Evolutionary conservation across 1,140 invertebrate species (phyloP), one percentile per base, ranked within the genome.

Genomic region (Zaprionus nigranus): DNA sequence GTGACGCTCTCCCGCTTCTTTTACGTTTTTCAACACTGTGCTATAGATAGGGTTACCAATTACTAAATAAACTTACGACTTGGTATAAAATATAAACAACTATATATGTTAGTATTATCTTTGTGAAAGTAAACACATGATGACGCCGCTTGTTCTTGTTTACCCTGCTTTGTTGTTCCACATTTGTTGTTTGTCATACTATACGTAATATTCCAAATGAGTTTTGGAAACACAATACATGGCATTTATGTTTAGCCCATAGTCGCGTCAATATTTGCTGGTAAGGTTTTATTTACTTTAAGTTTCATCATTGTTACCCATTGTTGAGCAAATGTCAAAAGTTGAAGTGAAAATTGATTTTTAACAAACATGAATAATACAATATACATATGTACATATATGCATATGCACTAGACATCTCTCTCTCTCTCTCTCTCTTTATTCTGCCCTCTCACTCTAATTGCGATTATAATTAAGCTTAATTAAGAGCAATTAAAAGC

Each of bases 401-500:
- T 58, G 20, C 34, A 49, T 3, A 5, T 58, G 20, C 34, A 38
- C 17, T 2, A 20, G 38, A 4, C 3, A 5, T 7, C 36, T 59
- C 6, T 28, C 1, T 28, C 62, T 64, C 1, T 28, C 62, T 64
- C 61, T n/a, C 17, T 38, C 61, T 46, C 28, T 38, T 4, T 34
- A n/a, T 54, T 62, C 13, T 43, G n/a, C 46, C 1, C 12, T 30
- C 54, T 34, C 51, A 63, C 12, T 30, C 54, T 34, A 51, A 63
- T n/a, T 70, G 51, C 12, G 12, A 43, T 20, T 54, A 66, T 64
- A 82, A 87, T 82, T 82, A 68, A 49, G 54, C 60, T 59, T 80
- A 56, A 75, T 69, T 78, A 69, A 65, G 61, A 73, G 60, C 75
- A 79, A 79, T 79, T 86, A 74, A 77, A 59, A 59, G 58, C 49